Conservation (phyloP, 1,140 invertebrate species). For the Drepana arcuata region DNA sequence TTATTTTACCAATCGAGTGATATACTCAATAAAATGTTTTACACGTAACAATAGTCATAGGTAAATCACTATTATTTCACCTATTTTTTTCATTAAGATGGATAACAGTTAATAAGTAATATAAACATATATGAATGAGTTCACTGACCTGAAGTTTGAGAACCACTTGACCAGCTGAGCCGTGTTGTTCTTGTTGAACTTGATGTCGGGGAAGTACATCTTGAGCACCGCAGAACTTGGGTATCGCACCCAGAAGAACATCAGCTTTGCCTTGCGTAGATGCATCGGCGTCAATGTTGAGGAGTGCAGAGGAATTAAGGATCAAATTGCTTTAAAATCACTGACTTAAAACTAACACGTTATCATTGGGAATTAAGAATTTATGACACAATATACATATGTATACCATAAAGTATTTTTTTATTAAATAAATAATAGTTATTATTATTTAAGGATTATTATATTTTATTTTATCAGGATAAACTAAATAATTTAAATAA, state of each 20-base stretch:
- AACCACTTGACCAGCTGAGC: conserved; percentile 99
- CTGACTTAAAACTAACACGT: background rate
- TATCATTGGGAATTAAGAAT: background rate
- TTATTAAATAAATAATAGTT: too few species aligned
- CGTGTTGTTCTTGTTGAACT: conserved; percentile 99
- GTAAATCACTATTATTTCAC: too few species aligned
- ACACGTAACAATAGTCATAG: too few species aligned
- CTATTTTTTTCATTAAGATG: too few species aligned
- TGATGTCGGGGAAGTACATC: conserved; percentile 99
- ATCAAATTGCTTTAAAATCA: conserved; percentile 34
- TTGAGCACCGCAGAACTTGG: conserved; percentile 98
- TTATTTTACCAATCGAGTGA: too few species aligned
- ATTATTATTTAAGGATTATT: too few species aligned
- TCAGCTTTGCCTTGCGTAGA: conserved; percentile 99
- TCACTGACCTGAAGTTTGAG: conserved; percentile 98
- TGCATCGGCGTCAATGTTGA: conserved; percentile 99
- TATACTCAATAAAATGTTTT: too few species aligned
- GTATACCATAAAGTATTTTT: too few species aligned
- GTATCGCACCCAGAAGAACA: conserved; percentile 99
- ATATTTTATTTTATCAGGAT: too few species aligned
- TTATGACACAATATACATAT: too few species aligned
- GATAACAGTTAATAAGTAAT: conserved; percentile 8
- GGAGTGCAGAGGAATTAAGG: conserved; percentile 89
- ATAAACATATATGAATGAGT: conserved; percentile 6
- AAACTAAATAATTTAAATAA: too few species aligned